These are phyloP conservation scores for Platyrinchus mystaceus DNA, from an alignment of 2,797 vertebrate species.

Conservation along the genomic window DNA sequence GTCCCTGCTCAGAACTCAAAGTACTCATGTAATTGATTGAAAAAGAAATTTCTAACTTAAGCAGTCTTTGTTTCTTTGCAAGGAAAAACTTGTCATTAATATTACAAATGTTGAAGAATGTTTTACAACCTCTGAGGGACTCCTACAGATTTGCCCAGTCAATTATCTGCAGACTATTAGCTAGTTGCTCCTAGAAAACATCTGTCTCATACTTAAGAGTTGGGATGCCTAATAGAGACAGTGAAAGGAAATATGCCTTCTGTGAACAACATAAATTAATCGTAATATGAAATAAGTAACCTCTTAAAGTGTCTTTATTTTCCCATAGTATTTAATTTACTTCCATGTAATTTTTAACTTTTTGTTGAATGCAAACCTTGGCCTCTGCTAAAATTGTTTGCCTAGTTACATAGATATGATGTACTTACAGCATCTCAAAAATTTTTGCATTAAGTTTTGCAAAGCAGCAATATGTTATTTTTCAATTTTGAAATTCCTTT, in stretches of 20 bases:
- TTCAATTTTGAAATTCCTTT: background rate
- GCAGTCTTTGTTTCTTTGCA: background rate
- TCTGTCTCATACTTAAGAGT: background rate
- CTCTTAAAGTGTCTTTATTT: background rate
- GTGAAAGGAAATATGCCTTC: background rate
- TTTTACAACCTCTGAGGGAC: background rate
- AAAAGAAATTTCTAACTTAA: background rate
- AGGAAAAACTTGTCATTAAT: background rate
- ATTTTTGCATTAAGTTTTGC: background rate
- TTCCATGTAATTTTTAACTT: background rate
- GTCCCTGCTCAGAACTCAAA: background rate
- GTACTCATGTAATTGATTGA: background rate
- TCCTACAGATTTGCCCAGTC: background rate
- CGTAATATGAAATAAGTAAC: background rate
- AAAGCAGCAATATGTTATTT: background rate
- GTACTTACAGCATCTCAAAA: background rate
- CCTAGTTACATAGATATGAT: background rate
- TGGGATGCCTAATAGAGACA: background rate
- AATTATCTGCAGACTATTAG: conserved; percentile 5
- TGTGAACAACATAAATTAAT: background rate
- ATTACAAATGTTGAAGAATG: background rate
- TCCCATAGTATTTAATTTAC: background rate
- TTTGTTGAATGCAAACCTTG: background rate
- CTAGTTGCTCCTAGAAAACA: conserved; percentile 22
- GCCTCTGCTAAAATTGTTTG: background rate